Base-by-base conservation (phyloP, 2,797 vertebrate species). In the Manis crassicaudata region DNA sequence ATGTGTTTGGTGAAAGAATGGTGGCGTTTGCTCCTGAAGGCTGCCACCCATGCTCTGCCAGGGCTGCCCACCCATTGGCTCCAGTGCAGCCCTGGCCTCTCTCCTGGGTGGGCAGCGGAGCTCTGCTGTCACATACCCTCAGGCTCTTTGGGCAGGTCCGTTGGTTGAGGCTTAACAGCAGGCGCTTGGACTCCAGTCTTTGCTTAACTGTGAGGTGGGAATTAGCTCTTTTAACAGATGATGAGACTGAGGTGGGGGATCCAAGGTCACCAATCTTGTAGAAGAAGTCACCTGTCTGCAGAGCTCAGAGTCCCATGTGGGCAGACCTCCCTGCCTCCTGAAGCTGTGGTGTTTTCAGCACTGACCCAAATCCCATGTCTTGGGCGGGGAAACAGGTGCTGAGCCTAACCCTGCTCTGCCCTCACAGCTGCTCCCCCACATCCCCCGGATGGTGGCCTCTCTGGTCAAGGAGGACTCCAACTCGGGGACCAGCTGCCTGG, bases 381-480 rank as follows among this genome's bases (percentile, higher is more conserved):
- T 17, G 13, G 56, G 18, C 20, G 7, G 46, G 63, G 7, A 2
- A 52, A 7, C 16, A 0, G 35, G 54, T 5, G 2, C 88, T 17
- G 35, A 40, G 27, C 72, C 72, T 37, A 0, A 56, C 16, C 50
- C 70, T 75, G 4, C 92, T 97, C 96, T 97, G 85, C 7, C 95
- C 52, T 95, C 92, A 27, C 94, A 99, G 99, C 98, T 99, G 3
- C 98, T 99, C 7, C 98, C 98, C 79, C 98, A 99, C 94, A 98
- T 99, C 43, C 99, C 99, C 1, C 97, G 97, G 56, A 97, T 99
- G 97, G 98, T 99, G 95, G 88, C 95, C 10, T 98, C 98, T 92
- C 98, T 99, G 90, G 97, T 98, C 86, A 98, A 98, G 95, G 99
- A 99, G 62, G 97, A 98, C 83, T 99, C 99, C 16, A 98, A 98